phyloP scores from a whole-genome alignment of 2,113 vertebrate genomes.

The Protobothrops mucrosquamatus region DNA sequence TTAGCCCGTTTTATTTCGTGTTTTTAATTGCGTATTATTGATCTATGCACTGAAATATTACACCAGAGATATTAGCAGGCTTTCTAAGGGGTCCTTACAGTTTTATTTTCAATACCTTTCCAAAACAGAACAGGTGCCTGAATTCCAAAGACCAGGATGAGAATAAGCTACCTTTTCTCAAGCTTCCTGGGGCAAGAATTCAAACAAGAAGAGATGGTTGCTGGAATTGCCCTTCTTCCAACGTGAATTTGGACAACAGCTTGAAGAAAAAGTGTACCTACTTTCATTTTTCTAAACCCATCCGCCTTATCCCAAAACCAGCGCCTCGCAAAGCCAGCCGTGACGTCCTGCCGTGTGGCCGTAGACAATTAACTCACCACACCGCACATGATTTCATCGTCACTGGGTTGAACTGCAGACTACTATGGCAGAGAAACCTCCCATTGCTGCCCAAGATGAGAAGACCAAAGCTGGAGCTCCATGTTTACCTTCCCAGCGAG shows the following conservation, averaged over 20 bases:
- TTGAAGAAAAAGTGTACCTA: slow-evolving; percentile 37
- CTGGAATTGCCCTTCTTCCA: neutral
- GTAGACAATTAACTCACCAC: neutral
- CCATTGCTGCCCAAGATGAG: neutral
- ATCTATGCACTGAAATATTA: neutral
- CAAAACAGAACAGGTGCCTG: neutral
- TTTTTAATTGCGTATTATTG: neutral
- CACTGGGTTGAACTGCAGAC: slow-evolving; percentile 62
- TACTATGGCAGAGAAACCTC: neutral
- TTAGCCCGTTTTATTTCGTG: neutral
- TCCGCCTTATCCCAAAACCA: slow-evolving; percentile 51
- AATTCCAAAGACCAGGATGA: neutral
- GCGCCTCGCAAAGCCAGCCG: neutral
- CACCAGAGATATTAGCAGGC: neutral
- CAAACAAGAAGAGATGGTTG: neutral
- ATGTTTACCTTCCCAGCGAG: slow-evolving; percentile 68
- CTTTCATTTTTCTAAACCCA: slow-evolving; percentile 64
- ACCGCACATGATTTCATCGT: slow-evolving; percentile 55
- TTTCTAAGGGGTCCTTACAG: neutral
- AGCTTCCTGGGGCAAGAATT: neutral
- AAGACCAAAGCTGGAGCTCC: slow-evolving; percentile 64
- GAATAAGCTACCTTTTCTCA: neutral
- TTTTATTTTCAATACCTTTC: neutral
- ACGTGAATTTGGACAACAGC: neutral
- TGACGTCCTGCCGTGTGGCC: slow-evolving; percentile 14